A percentile compares a stretch with the other conserved stretches of the same genome.
These are phyloP conservation scores for Cataglyphis cursor DNA, from an alignment of 2,888 invertebrate genomes.

Conservation along the genomic window DNA sequence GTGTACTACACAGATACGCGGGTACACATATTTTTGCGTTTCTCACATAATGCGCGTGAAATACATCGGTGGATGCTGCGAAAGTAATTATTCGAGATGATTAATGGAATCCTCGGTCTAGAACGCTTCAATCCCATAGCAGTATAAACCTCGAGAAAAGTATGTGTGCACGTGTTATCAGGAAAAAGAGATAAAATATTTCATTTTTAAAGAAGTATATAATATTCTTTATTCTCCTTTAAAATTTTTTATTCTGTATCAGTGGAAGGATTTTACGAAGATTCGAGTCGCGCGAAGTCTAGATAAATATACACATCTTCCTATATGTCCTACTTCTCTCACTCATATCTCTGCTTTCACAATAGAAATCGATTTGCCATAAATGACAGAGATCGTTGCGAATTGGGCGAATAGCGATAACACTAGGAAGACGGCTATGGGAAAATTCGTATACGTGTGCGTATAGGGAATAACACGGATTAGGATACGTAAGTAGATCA, in stretches of 20 bases:
- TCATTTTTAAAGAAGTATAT: constrained; percentile 2
- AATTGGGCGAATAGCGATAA: constrained; percentile 11
- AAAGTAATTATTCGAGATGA: constrained; percentile 79
- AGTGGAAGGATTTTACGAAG: not conserved
- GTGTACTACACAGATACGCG: not conserved
- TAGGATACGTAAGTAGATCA: constrained; percentile 55
- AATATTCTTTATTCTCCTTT: not conserved
- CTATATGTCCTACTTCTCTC: not conserved
- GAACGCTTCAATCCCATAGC: constrained; percentile 21
- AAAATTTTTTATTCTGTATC: constrained; percentile 11
- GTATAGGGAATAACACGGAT: constrained; percentile 43
- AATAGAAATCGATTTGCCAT: constrained; percentile 39
- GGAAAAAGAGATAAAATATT: constrained; percentile 40
- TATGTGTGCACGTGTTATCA: constrained; percentile 1
- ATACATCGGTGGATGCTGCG: constrained; percentile 68
- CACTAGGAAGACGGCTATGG: not conserved
- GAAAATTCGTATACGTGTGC: constrained; percentile 61
- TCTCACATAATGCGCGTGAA: constrained; percentile 5
- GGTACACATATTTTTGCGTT: not conserved
- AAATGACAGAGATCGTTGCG: constrained; percentile 32
- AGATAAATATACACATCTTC: constrained; percentile 12
- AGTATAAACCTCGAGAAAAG: not conserved
- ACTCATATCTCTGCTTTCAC: not conserved
- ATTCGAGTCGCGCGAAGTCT: not conserved
- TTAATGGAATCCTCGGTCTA: constrained; percentile 77